phyloP scores from a whole-genome alignment of 2,113 vertebrate species.

The Hymenochirus boettgeri region DNA sequence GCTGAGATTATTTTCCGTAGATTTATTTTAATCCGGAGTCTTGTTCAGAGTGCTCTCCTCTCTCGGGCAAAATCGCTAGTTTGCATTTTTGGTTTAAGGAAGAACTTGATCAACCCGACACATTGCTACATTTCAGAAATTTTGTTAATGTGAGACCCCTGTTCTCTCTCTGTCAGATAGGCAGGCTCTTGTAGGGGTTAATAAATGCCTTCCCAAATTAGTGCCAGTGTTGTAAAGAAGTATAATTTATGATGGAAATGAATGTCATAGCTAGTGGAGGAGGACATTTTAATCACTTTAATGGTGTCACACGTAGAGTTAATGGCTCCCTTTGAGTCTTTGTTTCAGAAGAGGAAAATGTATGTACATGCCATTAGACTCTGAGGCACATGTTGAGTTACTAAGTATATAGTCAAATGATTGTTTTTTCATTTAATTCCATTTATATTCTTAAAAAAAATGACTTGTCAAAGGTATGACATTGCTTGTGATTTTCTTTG shows the following conservation, averaged over 20 bases:
- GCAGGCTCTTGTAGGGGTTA: slow-evolving; percentile 48
- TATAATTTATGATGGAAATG: slow-evolving; percentile 56
- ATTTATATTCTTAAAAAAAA: not conserved
- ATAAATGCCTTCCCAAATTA: slow-evolving; percentile 46
- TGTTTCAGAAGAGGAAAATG: slow-evolving; percentile 36
- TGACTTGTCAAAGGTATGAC: not conserved
- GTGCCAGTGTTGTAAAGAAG: slow-evolving; percentile 45
- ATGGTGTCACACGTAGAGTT: slow-evolving; percentile 52
- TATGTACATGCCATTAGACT: slow-evolving; percentile 31
- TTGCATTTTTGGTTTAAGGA: too few species aligned
- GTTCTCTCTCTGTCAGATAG: slow-evolving; percentile 13
- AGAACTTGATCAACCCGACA: slow-evolving; percentile 18
- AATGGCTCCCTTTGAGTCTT: slow-evolving; percentile 52
- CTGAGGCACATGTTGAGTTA: slow-evolving; percentile 10
- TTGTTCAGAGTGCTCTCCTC: too few species aligned
- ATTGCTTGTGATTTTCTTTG: too few species aligned
- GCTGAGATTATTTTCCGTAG: too few species aligned
- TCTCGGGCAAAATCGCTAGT: too few species aligned
- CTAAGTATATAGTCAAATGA: not conserved
- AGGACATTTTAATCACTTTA: slow-evolving; percentile 59
- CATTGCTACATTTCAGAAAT: too few species aligned
- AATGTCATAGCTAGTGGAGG: slow-evolving; percentile 56
- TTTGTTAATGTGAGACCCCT: slow-evolving; percentile 23
- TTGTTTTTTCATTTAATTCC: not conserved
- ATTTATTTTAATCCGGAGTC: too few species aligned